Base-by-base conservation (phyloP, 2,113 vertebrate species). In the Empidonax alnorum region DNA sequence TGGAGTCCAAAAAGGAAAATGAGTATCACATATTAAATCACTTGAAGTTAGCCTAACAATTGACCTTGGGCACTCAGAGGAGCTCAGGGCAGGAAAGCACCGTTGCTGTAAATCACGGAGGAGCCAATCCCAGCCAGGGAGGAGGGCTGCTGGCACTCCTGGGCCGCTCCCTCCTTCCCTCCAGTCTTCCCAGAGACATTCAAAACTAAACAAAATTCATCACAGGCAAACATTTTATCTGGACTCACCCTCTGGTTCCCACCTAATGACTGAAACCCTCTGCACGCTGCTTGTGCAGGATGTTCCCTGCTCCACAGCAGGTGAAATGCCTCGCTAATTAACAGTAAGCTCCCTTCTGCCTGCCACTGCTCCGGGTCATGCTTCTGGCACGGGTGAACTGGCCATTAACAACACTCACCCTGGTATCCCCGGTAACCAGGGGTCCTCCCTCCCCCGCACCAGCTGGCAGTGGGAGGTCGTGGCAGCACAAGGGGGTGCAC, bases 51-150 rank as follows among this genome's bases (percentile, higher is more conserved):
- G 15, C 44, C 53, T 22, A 22, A 12, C 9, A n/a, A 16, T 4
- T 85, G 79, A 50, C 44, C 44, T 55, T 33, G 71, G 53, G 50
- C 46, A 42, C 18, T 2, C 0, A 2, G 30, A 85, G 25, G 44
- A 76, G 47, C n/a, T 35, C 30, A 21, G 61, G 37, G 66, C 27
- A 49, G 31, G 30, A 44, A 72, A 83, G 14, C n/a, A 58, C 16
- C 46, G 22, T 0, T 0, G 41, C 62, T 65, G 7, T 22, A 72
- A n/a, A n/a, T 22, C n/a, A 33, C 0, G 3, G 44, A 61, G 37
- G 63, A 78, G 14, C 24, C 0, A 1, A 42, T 46, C 31, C 37
- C 56, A 6, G 42, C 5, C 24, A 35, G 7, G 15, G 27, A 0
- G 0, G 13, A 69, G 23, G 11, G 41, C 46, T 42, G 39, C 56